Evolutionary conservation across 30 jellyfish, hydroid and myxozoan species (phyloP).

Genomic region (Turritopsis dohrnii): DNA sequence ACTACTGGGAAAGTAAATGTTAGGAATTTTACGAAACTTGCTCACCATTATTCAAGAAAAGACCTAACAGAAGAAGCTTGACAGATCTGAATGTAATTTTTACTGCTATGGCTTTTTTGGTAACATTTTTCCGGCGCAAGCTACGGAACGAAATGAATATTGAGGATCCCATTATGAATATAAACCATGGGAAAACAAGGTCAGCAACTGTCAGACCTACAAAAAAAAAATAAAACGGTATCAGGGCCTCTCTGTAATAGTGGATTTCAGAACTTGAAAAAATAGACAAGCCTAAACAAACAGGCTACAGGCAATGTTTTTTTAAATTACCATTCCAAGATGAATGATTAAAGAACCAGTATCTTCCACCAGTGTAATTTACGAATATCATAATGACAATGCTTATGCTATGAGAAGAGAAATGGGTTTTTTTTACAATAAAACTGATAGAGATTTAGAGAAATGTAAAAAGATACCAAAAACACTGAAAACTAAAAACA

Average conservation of each 20-base stretch:
- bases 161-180: conserved; percentile 93
- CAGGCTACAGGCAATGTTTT: not conserved
- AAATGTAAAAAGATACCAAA: not conserved
- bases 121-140: conserved; percentile 39
- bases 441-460: too few species aligned
- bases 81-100: conserved; percentile 56
- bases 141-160: conserved; percentile 69
- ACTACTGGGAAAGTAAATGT: too few species aligned
- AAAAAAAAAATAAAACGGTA: not conserved
- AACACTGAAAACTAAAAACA: not conserved
- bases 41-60: conserved; percentile 75
- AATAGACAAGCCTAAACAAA: not conserved
- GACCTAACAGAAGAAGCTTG: conserved; percentile 64
- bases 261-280: not conserved
- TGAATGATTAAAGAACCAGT: conserved; percentile 82
- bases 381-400: conserved; percentile 80
- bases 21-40: not conserved
- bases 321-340: conserved; percentile 72
- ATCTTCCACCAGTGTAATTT: conserved; percentile 82
- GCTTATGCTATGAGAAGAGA: conserved; percentile 46
- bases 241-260: not conserved
- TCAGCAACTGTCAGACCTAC: conserved; percentile 92
- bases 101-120: conserved; percentile 41
- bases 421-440: too few species aligned
- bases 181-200: conserved; percentile 89